Base-by-base conservation (phyloP, 2,113 vertebrate species). In the Psettodes erumei region DNA sequence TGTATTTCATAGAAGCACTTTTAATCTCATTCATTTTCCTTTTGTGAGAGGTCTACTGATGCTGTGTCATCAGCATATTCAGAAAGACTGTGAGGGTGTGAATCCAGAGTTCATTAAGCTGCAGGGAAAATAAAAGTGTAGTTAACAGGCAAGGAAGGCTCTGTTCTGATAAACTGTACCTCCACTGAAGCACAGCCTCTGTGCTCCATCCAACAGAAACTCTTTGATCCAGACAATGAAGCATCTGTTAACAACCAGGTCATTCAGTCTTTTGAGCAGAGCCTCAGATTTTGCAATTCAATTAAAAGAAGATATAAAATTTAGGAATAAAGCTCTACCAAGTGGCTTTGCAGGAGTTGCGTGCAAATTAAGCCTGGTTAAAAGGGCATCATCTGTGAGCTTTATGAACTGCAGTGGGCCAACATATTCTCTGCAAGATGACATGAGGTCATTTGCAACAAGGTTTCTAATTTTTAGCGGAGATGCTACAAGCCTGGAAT, bases 91-190 rank as follows among this genome's bases (percentile, higher is more conserved):
- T 62, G 43, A 37, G 67, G 37, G 28, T 63, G 21, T 63, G 56
- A 45, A 71, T 37, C 38, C 56, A 66, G 47, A 59, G 67, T 80
- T 77, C 77, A 80, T 64, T 67, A 77, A 72, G 72, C 56, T 64
- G 77, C 62, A 47, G 68, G 47, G 72, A 18, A 72, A 72, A 69
- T 72, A 73, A 58, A 69, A 53, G 12, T 38, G 51, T 47, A 77
- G 73, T 73, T 84, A 72, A 64, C 28, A 56, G 61, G 50, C 50
- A 23, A 77, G 73, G 51, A 53, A 81, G 72, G 51, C 77, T 81
- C 59, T 60, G 62, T 18, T 51, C 82, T 40, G 67, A 72, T 42
- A 51, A 16, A 67, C n/a, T 65, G 70, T 40, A 47, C 47, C 62
- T 19, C 35, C 32, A 30, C 2, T 73, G 68, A 81, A 77, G 81